Evolutionary conservation across 2,888 invertebrate genomes (phyloP).

Genomic region (Drosophila meridionalis): DNA sequence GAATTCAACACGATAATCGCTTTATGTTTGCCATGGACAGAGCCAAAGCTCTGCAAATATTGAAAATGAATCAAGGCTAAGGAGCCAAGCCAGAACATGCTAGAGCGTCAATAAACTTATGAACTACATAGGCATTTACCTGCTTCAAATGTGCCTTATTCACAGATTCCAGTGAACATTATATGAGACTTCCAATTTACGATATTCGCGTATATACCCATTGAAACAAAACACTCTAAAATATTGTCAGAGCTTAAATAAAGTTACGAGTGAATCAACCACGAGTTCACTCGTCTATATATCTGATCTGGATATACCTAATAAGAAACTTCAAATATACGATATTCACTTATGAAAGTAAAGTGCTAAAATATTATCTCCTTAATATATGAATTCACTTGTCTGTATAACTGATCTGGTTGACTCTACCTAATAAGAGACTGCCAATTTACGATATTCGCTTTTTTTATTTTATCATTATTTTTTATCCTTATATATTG

Average conservation of each 20-base stretch:
- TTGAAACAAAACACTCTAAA: too few species aligned
- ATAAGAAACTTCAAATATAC: not conserved
- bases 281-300: too few species aligned
- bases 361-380: too few species aligned
- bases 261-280: too few species aligned
- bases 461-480: not conserved
- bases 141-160: not conserved
- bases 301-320: too few species aligned
- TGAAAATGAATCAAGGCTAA: not conserved
- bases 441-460: not conserved
- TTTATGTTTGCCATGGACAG: not conserved
- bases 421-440: not conserved
- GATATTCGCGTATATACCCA: not conserved
- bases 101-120: not conserved
- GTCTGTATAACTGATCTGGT: too few species aligned
- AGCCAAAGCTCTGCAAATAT: not conserved
- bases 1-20: not conserved
- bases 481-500: too few species aligned
- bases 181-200: not conserved
- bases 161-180: not conserved
- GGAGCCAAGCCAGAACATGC: too few species aligned
- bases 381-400: too few species aligned
- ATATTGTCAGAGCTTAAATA: too few species aligned
- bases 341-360: not conserved
- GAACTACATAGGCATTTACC: not conserved